A percentile compares a stretch with the other conserved stretches of the same genome.
Evolutionary conservation across 2,888 invertebrate species (phyloP).

Genomic region (Lamellibrachia columna): DNA sequence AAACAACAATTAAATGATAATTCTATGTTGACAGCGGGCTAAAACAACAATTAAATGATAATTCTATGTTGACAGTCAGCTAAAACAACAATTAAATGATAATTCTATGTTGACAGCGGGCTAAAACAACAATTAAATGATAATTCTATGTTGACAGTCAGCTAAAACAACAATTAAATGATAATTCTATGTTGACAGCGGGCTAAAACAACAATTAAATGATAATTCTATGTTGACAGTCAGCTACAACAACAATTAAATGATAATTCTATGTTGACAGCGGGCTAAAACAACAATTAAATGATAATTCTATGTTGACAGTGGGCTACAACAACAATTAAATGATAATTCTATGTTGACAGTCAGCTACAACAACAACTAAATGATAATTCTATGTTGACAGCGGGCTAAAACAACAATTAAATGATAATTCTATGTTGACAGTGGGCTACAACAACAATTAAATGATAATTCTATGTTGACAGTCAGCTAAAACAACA

Average conservation of each 20-base stretch:
- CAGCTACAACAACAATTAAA: constrained; percentile 86
- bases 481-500: constrained; percentile 70
- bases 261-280: constrained; percentile 67
- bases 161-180: constrained; percentile 96
- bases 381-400: constrained; percentile 40
- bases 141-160: constrained; percentile 72
- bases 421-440: constrained; percentile 72
- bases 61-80: constrained; percentile 31
- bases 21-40: constrained; percentile 77
- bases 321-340: constrained; percentile 31
- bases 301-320: constrained; percentile 67
- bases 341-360: constrained; percentile 44
- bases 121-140: constrained; percentile 80
- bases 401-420: constrained; percentile 95
- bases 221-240: constrained; percentile 70
- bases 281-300: constrained; percentile 96
- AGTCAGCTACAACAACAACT: constrained; percentile 92
- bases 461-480: constrained; percentile 25
- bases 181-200: not conserved
- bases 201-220: constrained; percentile 31
- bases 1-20: not conserved
- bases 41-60: constrained; percentile 90
- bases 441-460: constrained; percentile 32
- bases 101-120: constrained; percentile 75
- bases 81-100: not conserved